Base-by-base conservation (phyloP, 2,888 invertebrate genomes). In the Cremastobaeus sp. region DNA sequence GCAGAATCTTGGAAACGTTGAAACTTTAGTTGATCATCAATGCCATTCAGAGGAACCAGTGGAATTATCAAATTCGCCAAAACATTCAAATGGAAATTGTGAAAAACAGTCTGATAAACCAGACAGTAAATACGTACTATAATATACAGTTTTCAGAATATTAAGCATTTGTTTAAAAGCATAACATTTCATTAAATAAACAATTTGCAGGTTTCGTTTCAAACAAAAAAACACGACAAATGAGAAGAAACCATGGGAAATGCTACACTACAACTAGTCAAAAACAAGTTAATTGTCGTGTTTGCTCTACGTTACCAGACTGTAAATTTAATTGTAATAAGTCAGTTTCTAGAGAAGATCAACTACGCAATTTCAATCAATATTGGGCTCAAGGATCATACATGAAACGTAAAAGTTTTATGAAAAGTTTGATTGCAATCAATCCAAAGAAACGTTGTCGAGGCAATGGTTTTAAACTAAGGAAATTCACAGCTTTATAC, bases 401-500 rank as follows among this genome's bases (percentile, higher is more conserved):
- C 21, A 21, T 41, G 21, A 18, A 21, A 21, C 3, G 21, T 2
- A 41, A 41, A 20, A 12, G 20, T 41, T 41, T 41, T 41, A 41
- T 41, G 20, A 41, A 41, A 41, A 11, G 20, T n/a, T 21, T 20
- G 18, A 21, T 41, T 21, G 21, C 41, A 41, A 18, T 21, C 20
- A 12, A 21, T 41, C 21, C 41, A 41, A 41, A 41, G 21, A 41
- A 41, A 1, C 20, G 11, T 41, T 41, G 11, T 41, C 2, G 18
- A 21, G 21, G 20, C n/a, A 41, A 41, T 1, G 21, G 11, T 41
- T 21, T 21, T 18, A 41, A 41, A 41, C 3, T 37, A 21, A 18
- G 20, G 11, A 41, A 41, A 41, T 41, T 41, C 20, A n/a, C 41
- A 41, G 41, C 41, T 8, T 41, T 21, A 21, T 41, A 41, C 12